Conservation (phyloP, 2,797 vertebrate species). For the Hapalemur alaotrensis region DNA sequence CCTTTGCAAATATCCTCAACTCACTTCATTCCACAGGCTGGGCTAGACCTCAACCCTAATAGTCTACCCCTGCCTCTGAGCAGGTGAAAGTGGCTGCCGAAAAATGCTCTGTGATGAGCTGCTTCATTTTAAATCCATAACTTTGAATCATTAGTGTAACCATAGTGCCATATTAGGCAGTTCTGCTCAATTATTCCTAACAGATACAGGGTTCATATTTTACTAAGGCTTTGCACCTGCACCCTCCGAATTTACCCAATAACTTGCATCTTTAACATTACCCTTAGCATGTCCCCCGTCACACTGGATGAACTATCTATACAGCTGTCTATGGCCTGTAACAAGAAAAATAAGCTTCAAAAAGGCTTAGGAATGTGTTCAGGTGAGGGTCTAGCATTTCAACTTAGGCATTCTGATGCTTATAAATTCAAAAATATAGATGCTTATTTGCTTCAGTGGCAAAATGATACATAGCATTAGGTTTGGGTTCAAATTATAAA, state of each 20-base stretch:
- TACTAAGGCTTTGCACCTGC: neutral
- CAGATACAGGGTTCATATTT: neutral
- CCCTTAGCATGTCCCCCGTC: fast-evolving
- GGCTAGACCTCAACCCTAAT: neutral
- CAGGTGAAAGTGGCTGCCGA: neutral
- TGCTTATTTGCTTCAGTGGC: neutral
- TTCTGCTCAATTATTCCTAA: neutral
- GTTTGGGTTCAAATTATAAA: neutral
- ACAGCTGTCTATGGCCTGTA: neutral
- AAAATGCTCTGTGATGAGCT: neutral
- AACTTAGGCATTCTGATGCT: neutral
- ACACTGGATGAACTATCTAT: neutral
- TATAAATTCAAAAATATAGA: neutral
- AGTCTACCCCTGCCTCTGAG: neutral
- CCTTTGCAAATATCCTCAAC: neutral
- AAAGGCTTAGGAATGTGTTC: neutral
- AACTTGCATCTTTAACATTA: neutral
- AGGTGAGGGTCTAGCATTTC: neutral
- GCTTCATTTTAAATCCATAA: neutral
- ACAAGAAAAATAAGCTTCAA: neutral
- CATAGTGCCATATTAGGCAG: neutral
- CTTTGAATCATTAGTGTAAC: neutral
- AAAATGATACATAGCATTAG: neutral
- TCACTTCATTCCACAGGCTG: neutral
- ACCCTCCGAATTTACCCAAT: neutral